Evolutionary conservation across 2,113 vertebrate species (phyloP).

Genomic region (Egretta garzetta): DNA sequence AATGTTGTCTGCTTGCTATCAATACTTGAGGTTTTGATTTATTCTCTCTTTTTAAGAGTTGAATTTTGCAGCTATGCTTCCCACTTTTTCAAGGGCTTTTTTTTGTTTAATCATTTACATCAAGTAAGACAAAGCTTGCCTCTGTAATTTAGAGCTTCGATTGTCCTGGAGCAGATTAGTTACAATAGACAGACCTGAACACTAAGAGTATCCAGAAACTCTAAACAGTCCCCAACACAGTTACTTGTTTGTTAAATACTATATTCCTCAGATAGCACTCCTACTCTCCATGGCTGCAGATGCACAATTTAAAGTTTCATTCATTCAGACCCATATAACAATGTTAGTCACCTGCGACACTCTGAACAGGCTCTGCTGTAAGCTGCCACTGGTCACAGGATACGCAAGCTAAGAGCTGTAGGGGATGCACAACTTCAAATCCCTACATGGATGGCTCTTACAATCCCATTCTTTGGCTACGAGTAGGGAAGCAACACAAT

Average conservation of each 20-base stretch:
- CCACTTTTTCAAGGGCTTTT: neutral
- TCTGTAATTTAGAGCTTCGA: neutral
- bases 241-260: neutral
- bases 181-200: neutral
- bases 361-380: neutral
- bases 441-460: neutral
- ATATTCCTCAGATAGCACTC: neutral
- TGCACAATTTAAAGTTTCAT: neutral
- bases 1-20: neutral
- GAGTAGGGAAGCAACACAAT: neutral
- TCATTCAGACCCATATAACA: neutral
- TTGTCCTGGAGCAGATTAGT: neutral
- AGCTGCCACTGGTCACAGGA: neutral
- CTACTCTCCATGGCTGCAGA: neutral
- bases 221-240: neutral
- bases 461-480: neutral
- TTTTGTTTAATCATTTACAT: neutral
- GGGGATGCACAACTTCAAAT: neutral
- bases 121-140: neutral
- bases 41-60: neutral
- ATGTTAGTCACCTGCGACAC: neutral
- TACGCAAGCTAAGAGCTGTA: neutral
- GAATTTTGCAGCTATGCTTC: neutral
- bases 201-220: neutral
- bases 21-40: neutral